These are phyloP conservation scores for Physocephala rufipes DNA, from an alignment of 2,888 invertebrate genomes.

Conservation along the genomic window DNA sequence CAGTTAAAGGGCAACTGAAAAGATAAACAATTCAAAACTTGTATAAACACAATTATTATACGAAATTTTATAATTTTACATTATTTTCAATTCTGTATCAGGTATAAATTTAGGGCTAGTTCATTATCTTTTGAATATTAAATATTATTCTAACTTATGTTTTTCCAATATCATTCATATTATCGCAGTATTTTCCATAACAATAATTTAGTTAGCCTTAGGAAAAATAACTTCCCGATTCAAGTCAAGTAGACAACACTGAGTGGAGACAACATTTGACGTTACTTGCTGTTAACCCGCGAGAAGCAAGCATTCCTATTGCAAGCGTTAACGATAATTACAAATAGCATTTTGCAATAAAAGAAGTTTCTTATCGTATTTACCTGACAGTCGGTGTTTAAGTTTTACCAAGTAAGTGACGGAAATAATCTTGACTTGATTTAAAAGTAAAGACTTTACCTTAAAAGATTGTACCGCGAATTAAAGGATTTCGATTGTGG, in stretches of 20 bases:
- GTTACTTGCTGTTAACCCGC: slow-evolving; percentile 20
- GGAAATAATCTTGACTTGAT: neutral
- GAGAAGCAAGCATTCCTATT: slow-evolving; percentile 9
- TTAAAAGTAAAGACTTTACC: neutral
- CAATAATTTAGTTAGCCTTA: neutral
- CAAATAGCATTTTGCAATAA: slow-evolving; percentile 44
- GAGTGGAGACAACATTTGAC: slow-evolving; percentile 1
- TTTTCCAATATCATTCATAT: neutral
- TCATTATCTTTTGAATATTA: neutral
- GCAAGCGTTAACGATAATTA: slow-evolving; percentile 25
- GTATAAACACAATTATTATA: too few species aligned
- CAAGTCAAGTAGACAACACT: slow-evolving; percentile 26
- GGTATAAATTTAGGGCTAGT: too few species aligned
- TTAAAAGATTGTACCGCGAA: neutral
- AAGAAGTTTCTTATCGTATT: slow-evolving; percentile 52
- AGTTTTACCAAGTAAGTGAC: slow-evolving; percentile 49
- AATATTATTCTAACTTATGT: neutral
- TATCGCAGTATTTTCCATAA: neutral
- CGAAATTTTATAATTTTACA: too few species aligned
- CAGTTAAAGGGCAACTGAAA: too few species aligned
- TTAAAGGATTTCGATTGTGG: slow-evolving; percentile 15
- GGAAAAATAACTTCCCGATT: neutral
- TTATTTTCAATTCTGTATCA: too few species aligned
- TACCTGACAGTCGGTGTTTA: slow-evolving; percentile 56
- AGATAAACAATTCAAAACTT: too few species aligned